A percentile compares a stretch with the other conserved stretches of the same genome.
Conservation (phyloP, 2,113 vertebrate genomes). For the Tapirus terrestris region DNA sequence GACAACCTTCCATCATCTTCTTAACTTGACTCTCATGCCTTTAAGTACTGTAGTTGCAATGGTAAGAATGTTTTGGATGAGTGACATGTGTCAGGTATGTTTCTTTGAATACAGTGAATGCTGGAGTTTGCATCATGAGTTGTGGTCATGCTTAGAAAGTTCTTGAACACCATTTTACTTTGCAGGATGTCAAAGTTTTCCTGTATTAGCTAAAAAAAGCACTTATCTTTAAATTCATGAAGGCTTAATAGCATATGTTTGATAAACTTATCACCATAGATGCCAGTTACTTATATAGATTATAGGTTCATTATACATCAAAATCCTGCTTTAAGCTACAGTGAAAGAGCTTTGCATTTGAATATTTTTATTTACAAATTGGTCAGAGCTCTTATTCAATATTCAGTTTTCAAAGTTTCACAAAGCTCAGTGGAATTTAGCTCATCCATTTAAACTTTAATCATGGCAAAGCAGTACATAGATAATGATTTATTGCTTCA, state of each 20-base stretch:
- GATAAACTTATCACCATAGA: neutral
- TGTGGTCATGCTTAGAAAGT: neutral
- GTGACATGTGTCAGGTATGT: neutral
- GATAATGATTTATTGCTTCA: conserved; percentile 70
- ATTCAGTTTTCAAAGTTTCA: conserved; percentile 55
- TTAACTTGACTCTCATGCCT: neutral
- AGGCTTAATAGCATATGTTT: neutral
- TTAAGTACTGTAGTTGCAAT: neutral
- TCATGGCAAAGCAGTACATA: conserved; percentile 28
- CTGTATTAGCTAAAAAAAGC: neutral
- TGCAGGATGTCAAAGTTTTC: neutral
- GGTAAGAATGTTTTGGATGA: neutral
- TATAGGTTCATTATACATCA: neutral
- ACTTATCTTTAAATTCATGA: neutral
- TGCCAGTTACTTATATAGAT: neutral
- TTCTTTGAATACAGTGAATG: neutral
- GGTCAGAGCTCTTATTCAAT: conserved; percentile 30
- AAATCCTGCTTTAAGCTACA: conserved; percentile 6
- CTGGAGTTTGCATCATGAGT: neutral
- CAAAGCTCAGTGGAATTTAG: conserved; percentile 67
- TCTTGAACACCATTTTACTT: neutral
- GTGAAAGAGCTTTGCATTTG: conserved; percentile 23
- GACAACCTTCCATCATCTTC: neutral
- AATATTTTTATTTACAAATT: conserved; percentile 66
- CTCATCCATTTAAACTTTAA: conserved; percentile 73